Percentiles rank a stretch among this genome's conserved stretches.
Evolutionary conservation across 2,888 invertebrate genomes (phyloP).

Genomic region (Amiota communis): DNA sequence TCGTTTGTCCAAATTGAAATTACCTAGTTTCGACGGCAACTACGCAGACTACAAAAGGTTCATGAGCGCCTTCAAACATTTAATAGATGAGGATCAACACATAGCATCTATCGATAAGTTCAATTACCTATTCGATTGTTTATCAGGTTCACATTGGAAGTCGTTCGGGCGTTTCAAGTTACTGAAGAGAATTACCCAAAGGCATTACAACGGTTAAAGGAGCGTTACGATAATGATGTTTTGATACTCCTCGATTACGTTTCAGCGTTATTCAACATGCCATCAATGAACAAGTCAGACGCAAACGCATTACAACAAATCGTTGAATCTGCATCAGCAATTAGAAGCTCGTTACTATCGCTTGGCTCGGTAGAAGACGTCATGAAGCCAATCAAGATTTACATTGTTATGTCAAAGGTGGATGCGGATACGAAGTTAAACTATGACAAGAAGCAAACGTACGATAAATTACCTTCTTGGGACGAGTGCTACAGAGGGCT

Average conservation of each 20-base stretch:
- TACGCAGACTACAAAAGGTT: background rate
- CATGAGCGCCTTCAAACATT: background rate
- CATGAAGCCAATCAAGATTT: too few relatives aligned
- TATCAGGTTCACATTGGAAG: conserved; percentile 1
- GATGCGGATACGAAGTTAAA: too few relatives aligned
- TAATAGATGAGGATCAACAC: background rate
- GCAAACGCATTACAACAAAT: background rate
- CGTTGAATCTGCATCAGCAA: too few relatives aligned
- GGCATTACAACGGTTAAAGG: background rate
- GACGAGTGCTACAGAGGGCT: too few relatives aligned
- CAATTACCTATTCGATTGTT: background rate
- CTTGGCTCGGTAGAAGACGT: too few relatives aligned
- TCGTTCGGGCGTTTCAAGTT: background rate
- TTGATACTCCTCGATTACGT: background rate
- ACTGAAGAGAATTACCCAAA: background rate
- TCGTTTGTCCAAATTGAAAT: background rate
- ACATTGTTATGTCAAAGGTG: too few relatives aligned
- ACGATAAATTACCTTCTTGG: too few relatives aligned
- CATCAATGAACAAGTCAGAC: background rate
- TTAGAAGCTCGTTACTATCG: too few relatives aligned
- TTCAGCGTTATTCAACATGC: background rate
- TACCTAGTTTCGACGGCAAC: background rate
- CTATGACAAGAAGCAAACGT: too few relatives aligned
- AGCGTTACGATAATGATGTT: background rate
- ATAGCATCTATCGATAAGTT: background rate